phyloP scores from a whole-genome alignment of 2,797 vertebrate genomes.

The Cephalopachus bancanus region DNA sequence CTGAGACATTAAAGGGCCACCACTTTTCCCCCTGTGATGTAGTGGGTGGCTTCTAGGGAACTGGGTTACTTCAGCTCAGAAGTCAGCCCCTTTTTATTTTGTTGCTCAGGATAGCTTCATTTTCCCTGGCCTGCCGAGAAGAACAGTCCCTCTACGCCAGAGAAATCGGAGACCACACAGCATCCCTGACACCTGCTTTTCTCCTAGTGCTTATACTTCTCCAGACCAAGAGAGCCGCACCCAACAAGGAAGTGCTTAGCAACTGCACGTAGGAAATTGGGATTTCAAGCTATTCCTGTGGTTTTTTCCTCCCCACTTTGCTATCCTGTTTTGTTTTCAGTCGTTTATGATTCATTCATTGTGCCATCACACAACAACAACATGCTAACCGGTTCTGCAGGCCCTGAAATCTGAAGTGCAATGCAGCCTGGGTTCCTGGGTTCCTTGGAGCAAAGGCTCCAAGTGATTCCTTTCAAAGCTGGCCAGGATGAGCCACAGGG shows the following conservation, averaged over 20 bases:
- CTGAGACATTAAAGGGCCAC: not conserved
- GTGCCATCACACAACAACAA: slow-evolving; percentile 21
- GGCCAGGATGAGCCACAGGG: too few relatives aligned
- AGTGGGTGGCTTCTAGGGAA: not conserved
- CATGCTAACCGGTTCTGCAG: slow-evolving; percentile 71
- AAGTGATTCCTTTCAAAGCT: accelerated
- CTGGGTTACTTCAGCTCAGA: not conserved
- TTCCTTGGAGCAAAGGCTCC: not conserved
- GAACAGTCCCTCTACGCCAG: not conserved
- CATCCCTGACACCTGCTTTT: slow-evolving; percentile 54
- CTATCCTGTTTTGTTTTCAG: slow-evolving; percentile 76
- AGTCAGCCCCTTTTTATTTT: not conserved
- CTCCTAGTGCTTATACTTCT: not conserved
- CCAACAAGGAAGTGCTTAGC: slow-evolving; percentile 72
- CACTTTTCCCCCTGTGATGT: not conserved
- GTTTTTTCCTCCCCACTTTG: slow-evolving; percentile 44
- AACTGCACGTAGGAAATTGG: slow-evolving; percentile 76
- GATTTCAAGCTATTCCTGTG: slow-evolving; percentile 59
- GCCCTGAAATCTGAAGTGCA: not conserved
- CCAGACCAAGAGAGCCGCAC: not conserved
- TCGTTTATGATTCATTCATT: slow-evolving; percentile 58
- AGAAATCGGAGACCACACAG: slow-evolving; percentile 47
- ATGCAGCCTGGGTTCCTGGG: not conserved
- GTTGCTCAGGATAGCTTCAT: not conserved
- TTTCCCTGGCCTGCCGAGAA: slow-evolving; percentile 52